Base-by-base conservation (phyloP, 2,113 vertebrate species). In the Zapus hudsonius region DNA sequence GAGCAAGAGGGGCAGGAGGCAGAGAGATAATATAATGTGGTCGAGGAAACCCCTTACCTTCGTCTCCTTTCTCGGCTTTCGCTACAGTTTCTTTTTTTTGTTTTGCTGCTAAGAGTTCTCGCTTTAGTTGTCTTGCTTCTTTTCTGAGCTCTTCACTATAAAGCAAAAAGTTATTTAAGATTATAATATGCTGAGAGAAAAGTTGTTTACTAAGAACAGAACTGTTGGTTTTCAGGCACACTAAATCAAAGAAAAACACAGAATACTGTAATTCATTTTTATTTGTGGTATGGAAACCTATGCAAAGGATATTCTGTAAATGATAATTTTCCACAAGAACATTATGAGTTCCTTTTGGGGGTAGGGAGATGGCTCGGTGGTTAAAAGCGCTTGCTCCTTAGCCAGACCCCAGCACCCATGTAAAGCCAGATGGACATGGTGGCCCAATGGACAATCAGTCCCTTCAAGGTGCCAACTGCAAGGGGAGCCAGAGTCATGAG, bases 81-180 rank as follows among this genome's bases (percentile, higher is more conserved):
- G 96, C 74, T 66, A 79, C 81, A 96, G 89, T 76, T 40, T 99
- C 99, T 95, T 97, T 99, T 95, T 98, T 98, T 89, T 99, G 98
- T 96, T 99, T 99, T 95, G 99, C 99, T 97, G 99, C 99, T 94
- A 98, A 98, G 2, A 99, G 98, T 81, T 99, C 99, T 89, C 99
- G 98, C 97, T 99, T 99, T 98, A 99, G 92, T 92, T 99, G 99
- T 20, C 99, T 99, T 0, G 96, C 98, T 98, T 99, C 99, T 97
- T 99, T 99, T 61, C 99, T 98, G 64, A 99, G 97, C 92, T 99
- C 99, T 91, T 99, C 99, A 84, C 99, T 99, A 97, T 4, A 96
- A 98, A 95, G n/a, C 40, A 95, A 94, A 67, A 97, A 97, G 94
- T 96, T 93, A 93, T 25, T 38, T 83, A 22, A 95, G 63, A 92